Base-by-base conservation (phyloP, 2,797 vertebrate species). In the Kryptolebias ocellatus region DNA sequence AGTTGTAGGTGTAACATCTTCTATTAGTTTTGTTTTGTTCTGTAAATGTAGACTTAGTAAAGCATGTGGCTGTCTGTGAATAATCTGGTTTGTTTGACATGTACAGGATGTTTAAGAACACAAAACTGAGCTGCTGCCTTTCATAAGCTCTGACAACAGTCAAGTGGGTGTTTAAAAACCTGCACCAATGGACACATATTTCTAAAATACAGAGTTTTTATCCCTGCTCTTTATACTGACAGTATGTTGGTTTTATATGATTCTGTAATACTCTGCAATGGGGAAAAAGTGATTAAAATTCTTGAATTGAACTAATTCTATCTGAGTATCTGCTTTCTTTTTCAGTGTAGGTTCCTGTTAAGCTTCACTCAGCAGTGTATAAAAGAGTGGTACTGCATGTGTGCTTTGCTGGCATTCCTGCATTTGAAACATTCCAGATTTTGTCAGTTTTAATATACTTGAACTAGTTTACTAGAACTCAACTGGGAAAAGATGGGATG, bases 381-480 rank as follows among this genome's bases (percentile, higher is more conserved):
- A 66, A 60, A 18, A 51, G 72, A 84, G 83, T 76, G 70, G 70
- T 52, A 59, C 87, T 50, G 18, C 12, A 14, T 39, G 29, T 39
- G 18, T 28, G 18, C 11, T 27, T 11, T 27, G 16, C 16, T 45
- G 20, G 7, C n/a, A 20, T 45, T 31, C 31, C 31, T 31, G 31
- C 31, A 31, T 31, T 7, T 58, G 69, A 72, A 58, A 82, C 80
- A 67, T 70, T 31, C 31, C 75, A 85, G 79, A 80, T 83, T 85
- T 82, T 76, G 79, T 76, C 78, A 80, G 85, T 88, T 92, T 90
- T 88, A 85, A 80, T 90, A 78, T 91, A 79, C 83, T 88, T 81
- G 85, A 80, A 88, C 86, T 31, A 31, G 7, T 31, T 31, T 31
- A 31, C 31, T 31, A 31, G 4, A 31, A 31, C 31, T 31, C 31